Evolutionary conservation across 2,113 vertebrate species (phyloP).

Genomic region (Hypanus sabinus): DNA sequence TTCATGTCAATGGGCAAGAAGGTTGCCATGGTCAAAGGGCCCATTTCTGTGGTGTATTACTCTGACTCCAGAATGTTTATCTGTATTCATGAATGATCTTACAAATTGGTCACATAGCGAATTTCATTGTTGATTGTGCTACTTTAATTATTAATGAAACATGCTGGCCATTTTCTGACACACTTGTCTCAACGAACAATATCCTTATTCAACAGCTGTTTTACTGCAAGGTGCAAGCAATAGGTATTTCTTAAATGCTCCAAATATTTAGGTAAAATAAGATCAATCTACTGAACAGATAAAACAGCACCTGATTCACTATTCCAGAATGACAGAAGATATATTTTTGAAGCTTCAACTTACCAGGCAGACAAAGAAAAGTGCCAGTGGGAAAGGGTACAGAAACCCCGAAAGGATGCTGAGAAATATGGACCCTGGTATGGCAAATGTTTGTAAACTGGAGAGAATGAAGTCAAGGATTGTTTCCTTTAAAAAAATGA

Average conservation of each 20-base stretch:
- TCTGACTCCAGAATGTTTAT: neutral
- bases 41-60: no score
- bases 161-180: neutral
- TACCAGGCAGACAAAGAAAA: conserved; percentile 96
- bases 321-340: neutral
- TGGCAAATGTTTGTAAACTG: conserved; percentile 96
- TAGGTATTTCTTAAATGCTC: neutral
- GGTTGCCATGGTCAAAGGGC: no score
- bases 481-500: conserved; percentile 27
- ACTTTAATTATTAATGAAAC: neutral
- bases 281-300: neutral
- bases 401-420: conserved; percentile 98
- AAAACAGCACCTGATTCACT: neutral
- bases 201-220: neutral
- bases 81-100: neutral
- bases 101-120: neutral
- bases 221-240: neutral
- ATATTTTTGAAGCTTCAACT: conserved; percentile 48
- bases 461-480: conserved; percentile 59
- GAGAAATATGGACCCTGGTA: conserved; percentile 95
- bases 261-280: neutral
- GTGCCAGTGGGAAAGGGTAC: conserved; percentile 88
- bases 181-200: neutral
- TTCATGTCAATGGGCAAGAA: no score
- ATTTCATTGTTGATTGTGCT: neutral